phyloP scores from a whole-genome alignment of 2,113 vertebrate species.

The Psammodynastes pulverulentus region DNA sequence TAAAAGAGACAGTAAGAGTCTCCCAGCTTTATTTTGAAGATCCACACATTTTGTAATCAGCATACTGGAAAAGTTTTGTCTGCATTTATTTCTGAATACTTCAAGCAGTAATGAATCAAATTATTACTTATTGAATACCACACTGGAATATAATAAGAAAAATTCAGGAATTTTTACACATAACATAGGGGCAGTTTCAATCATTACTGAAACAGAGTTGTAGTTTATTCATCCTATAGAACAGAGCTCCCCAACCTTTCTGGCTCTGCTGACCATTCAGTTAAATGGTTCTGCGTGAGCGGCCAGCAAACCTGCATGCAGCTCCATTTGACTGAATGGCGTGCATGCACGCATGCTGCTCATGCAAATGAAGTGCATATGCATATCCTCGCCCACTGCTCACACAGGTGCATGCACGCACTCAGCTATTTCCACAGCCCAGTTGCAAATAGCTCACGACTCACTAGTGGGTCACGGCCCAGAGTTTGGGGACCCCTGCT shows the following conservation, averaged over 20 bases:
- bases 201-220: not conserved
- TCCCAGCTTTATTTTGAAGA: not conserved
- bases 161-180: not conserved
- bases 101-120: not conserved
- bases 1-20: not conserved
- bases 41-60: not conserved
- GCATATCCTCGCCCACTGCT: too few relatives aligned
- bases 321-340: too few relatives aligned
- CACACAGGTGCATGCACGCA: too few relatives aligned
- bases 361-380: too few relatives aligned
- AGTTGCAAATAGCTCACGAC: too few relatives aligned
- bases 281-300: too few relatives aligned
- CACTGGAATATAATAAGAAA: not conserved
- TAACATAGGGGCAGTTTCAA: not conserved
- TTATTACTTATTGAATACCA: not conserved
- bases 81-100: not conserved
- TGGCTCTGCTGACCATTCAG: too few relatives aligned
- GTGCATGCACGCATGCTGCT: fast-evolving
- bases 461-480: too few relatives aligned
- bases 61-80: not conserved
- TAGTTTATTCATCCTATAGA: not conserved
- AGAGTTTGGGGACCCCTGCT: not conserved
- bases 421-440: too few relatives aligned
- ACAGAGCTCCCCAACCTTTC: not conserved
- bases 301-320: too few relatives aligned